Percentiles rank a stretch among this genome's conserved stretches.
Evolutionary conservation across 2,113 vertebrate genomes (phyloP).

Genomic region (Upupa epops): DNA sequence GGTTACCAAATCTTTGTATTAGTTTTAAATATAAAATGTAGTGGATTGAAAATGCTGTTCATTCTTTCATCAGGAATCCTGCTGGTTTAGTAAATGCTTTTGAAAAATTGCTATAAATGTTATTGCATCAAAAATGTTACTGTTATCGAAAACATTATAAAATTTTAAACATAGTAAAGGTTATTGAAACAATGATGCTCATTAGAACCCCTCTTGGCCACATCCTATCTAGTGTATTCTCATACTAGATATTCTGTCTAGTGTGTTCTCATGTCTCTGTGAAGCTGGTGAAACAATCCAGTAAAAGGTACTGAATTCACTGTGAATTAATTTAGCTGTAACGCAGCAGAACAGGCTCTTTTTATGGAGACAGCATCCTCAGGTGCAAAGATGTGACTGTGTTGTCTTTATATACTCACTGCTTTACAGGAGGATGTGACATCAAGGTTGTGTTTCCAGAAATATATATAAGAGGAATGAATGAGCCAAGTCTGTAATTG

Average conservation of each 20-base stretch:
- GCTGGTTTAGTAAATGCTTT: no score
- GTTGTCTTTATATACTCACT: neutral
- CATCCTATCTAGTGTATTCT: neutral
- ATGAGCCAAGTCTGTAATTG: neutral
- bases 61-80: neutral
- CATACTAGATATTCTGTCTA: no score
- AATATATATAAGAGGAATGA: neutral
- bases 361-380: neutral
- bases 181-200: neutral
- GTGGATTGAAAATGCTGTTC: neutral
- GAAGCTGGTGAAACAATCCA: neutral
- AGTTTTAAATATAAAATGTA: neutral
- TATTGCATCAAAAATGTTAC: no score
- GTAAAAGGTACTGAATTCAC: neutral
- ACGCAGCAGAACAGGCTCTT: neutral
- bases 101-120: no score
- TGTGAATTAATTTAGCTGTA: neutral
- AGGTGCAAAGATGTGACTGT: neutral
- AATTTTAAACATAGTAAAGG: neutral
- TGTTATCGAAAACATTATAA: no score
- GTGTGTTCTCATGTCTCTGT: neutral
- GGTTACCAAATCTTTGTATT: constrained; percentile 12
- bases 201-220: neutral
- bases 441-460: constrained; percentile 31
- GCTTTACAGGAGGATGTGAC: constrained; percentile 29